Conservation (phyloP, 2,888 invertebrate species). For the Syrista parreyssii region DNA sequence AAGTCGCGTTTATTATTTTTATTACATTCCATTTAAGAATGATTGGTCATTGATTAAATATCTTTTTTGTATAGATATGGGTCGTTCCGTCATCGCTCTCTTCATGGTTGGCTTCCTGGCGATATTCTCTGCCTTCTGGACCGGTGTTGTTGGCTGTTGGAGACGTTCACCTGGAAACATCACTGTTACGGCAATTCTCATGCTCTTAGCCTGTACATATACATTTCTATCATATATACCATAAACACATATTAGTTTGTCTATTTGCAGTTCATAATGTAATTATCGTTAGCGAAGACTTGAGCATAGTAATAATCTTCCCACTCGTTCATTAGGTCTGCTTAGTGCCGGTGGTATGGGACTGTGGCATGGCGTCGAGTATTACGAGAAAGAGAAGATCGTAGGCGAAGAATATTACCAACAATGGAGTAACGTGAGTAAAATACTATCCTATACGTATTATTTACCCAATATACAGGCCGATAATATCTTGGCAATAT, state of each 20-base stretch:
- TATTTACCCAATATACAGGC: neutral
- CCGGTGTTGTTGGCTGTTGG: slow-evolving; percentile 97
- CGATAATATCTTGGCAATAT: neutral
- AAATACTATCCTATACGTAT: neutral
- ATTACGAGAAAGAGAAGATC: slow-evolving; percentile 93
- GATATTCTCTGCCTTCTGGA: slow-evolving; percentile 94
- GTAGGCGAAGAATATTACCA: slow-evolving; percentile 93
- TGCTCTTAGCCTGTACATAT: slow-evolving; percentile 86
- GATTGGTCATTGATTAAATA: neutral
- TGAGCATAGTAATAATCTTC: slow-evolving; percentile 5
- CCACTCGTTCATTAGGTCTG: slow-evolving; percentile 72
- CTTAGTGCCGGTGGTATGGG: slow-evolving; percentile 95
- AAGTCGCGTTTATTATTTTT: slow-evolving; percentile 18
- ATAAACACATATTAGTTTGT: slow-evolving; percentile 5
- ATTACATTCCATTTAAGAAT: neutral
- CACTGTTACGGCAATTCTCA: slow-evolving; percentile 91
- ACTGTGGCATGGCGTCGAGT: slow-evolving; percentile 95
- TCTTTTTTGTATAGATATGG: slow-evolving; percentile 74
- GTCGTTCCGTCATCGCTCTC: slow-evolving; percentile 91
- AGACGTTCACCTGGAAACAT: slow-evolving; percentile 93
- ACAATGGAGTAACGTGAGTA: slow-evolving; percentile 89
- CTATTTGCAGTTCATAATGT: neutral
- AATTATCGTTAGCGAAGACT: neutral
- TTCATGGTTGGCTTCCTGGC: slow-evolving; percentile 93
- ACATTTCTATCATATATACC: neutral